Conservation (phyloP, 2,113 vertebrate species). For the Loxodonta africana region DNA sequence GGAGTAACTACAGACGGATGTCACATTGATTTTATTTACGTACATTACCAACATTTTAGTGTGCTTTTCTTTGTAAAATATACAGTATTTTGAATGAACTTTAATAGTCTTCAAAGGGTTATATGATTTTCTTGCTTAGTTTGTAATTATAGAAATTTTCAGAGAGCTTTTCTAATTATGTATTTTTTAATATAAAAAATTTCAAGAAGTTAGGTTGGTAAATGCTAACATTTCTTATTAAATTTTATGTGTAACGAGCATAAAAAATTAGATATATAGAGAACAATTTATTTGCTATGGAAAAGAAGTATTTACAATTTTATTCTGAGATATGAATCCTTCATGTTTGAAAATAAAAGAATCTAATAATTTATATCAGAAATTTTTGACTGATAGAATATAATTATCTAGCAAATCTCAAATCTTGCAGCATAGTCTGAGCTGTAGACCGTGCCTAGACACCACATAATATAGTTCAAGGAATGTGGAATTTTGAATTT, state of each 20-base stretch:
- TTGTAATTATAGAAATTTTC: conserved; percentile 4
- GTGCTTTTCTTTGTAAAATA: conserved; percentile 12
- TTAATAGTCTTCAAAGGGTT: background rate
- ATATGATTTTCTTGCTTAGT: conserved; percentile 16
- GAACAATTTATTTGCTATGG: background rate
- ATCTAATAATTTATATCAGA: background rate
- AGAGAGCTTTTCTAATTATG: background rate
- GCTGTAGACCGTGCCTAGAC: background rate
- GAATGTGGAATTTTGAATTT: background rate
- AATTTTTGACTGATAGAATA: background rate
- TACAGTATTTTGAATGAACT: conserved; percentile 21
- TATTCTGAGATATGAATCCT: background rate
- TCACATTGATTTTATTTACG: conserved; percentile 56
- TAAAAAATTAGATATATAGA: background rate
- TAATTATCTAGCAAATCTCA: background rate
- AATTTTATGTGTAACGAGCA: background rate
- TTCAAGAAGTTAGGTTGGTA: background rate
- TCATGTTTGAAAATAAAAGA: background rate
- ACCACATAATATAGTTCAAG: background rate
- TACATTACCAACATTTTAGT: conserved; percentile 58
- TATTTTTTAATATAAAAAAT: conserved; percentile 17
- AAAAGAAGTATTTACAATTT: background rate
- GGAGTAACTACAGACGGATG: conserved; percentile 59
- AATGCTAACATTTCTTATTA: background rate
- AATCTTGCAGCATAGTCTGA: background rate